Percentiles rank a stretch among this genome's conserved stretches.
Conservation (phyloP, 2,113 vertebrate species). For the Microtus montanus region DNA sequence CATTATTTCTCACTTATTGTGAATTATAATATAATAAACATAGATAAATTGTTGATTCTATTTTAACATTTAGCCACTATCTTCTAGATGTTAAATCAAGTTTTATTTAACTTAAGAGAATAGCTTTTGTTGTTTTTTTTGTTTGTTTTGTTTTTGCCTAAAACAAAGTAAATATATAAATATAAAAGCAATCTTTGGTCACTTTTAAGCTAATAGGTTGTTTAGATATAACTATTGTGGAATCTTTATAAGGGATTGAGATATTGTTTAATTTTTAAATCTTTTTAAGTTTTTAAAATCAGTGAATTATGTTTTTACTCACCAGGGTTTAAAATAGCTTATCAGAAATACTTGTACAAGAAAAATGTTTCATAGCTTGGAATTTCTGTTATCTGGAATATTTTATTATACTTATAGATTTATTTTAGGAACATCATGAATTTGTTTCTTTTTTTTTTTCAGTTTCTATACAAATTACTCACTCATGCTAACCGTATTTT, state of each 20-base stretch:
- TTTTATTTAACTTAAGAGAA: neutral
- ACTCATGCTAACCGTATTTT: neutral
- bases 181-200: neutral
- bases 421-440: neutral
- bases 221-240: neutral
- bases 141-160: neutral
- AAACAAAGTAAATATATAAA: neutral
- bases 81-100: neutral
- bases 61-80: neutral
- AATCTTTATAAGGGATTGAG: neutral
- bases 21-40: neutral
- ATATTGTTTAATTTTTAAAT: neutral
- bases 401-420: neutral
- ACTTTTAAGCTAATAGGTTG: neutral
- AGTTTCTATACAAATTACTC: neutral
- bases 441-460: no score
- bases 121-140: neutral
- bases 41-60: neutral
- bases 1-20: neutral
- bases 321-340: neutral
- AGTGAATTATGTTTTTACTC: neutral
- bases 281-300: neutral
- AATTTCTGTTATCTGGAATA: neutral
- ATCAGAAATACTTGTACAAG: neutral
- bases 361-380: neutral